Evolutionary conservation across 2,797 vertebrate species (phyloP), one percentile per base, ranked within the genome.

Genomic region (Alfaro cultratus): DNA sequence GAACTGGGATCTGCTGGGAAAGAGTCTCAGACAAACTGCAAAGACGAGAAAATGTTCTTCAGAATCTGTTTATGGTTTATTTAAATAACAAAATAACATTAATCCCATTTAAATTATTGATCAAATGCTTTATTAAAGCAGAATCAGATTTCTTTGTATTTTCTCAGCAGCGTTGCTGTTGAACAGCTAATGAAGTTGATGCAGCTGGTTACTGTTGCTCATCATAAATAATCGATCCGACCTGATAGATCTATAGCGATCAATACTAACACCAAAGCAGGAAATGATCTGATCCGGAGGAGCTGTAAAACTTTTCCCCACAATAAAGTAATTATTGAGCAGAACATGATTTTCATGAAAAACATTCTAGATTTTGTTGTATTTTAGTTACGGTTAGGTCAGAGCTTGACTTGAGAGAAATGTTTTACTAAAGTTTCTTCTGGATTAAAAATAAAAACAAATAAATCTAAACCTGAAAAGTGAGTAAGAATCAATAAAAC

Each of bases 1-100:
- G 79, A 92, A 90, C 85, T 91, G 88, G 57, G 84, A 78, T 36
- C 46, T 87, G 81, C 73, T 41, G 0, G 91, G 91, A 21, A 45
- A 0, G 0, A 90, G 11, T 15, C 53, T 86, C 68, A 92, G 79
- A 15, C 57, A 1, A 0, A 46, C 91, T 92, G 88, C 12, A n/a
- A 82, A 31, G 15, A 81, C 3, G 70, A 34, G 75, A 8, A 41
- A 21, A 68, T 2, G 3, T 7, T 70, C 16, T 68, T 23, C 5
- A 68, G 10, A 41, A 23, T 41, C 47, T 18, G 6, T 39, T 62
- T 34, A 16, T 4, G 8, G 0, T 21, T 67, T 8, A 39, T 10
- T 67, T 67, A 49, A 0, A 67, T 21, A 16, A 21, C 11, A n/a
- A 2, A 1, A n/a, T 13, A 3, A 26, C 7, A 41, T 26, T 26